phyloP scores from a whole-genome alignment of 2,797 vertebrate species.

The Melanotaenia pygmaea region DNA sequence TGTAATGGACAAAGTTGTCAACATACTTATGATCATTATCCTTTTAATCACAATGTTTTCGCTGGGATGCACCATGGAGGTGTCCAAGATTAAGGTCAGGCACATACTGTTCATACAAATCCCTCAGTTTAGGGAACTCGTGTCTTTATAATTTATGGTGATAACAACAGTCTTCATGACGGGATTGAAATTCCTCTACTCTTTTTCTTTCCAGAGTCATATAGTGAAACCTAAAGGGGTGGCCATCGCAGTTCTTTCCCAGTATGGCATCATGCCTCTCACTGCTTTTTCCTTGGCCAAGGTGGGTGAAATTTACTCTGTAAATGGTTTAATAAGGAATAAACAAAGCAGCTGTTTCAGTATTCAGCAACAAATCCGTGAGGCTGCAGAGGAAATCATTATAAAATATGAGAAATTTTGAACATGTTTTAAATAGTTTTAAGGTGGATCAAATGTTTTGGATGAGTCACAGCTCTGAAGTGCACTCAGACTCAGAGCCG shows the following conservation, averaged over 20 bases:
- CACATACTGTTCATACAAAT: background rate
- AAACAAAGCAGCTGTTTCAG: too few relatives aligned
- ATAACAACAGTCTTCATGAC: background rate
- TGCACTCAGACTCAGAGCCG: background rate
- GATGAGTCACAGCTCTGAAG: background rate
- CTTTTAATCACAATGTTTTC: slow-evolving; percentile 81
- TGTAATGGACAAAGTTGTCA: slow-evolving; percentile 62
- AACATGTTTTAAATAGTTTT: background rate
- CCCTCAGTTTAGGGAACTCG: background rate
- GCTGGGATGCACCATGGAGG: slow-evolving; percentile 87
- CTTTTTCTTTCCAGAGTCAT: slow-evolving; percentile 63
- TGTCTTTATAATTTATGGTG: background rate
- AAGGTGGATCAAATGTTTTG: background rate
- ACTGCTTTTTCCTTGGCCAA: slow-evolving; percentile 82
- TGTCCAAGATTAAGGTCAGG: slow-evolving; percentile 83
- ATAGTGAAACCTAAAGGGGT: slow-evolving; percentile 86
- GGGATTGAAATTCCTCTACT: background rate
- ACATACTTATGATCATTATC: slow-evolving; percentile 34
- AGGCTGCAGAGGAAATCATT: too few relatives aligned
- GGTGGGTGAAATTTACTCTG: slow-evolving; percentile 49
- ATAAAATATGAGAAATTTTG: too few relatives aligned
- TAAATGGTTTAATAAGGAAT: too few relatives aligned
- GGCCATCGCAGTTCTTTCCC: slow-evolving; percentile 78
- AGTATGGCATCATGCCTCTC: slow-evolving; percentile 89
- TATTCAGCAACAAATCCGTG: too few relatives aligned